Evolutionary conservation across 1,140 invertebrate species (phyloP).

Genomic region (Conopomorpha cramerella): DNA sequence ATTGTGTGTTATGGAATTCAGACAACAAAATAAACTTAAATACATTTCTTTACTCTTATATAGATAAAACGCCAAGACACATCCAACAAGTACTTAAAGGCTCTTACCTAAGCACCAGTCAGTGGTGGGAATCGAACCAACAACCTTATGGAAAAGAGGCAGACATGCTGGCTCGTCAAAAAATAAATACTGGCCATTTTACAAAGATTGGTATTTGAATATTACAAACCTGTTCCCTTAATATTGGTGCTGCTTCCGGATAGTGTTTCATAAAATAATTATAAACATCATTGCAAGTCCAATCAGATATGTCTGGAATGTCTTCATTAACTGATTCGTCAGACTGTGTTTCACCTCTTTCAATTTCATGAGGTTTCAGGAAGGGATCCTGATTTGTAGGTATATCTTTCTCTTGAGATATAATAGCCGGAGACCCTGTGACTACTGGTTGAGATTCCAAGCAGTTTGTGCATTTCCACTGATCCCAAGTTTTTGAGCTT

Average conservation of each 20-base stretch:
- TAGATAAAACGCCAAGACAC: too few relatives aligned
- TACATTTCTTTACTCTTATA: too few relatives aligned
- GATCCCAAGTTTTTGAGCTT: constrained; percentile 55
- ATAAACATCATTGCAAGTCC: constrained; percentile 81
- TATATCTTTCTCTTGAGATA: constrained; percentile 20
- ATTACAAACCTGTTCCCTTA: constrained; percentile 75
- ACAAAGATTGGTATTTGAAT: too few relatives aligned
- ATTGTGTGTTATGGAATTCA: too few relatives aligned
- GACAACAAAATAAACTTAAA: too few relatives aligned
- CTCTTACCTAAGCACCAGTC: too few relatives aligned
- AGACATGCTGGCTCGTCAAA: too few relatives aligned
- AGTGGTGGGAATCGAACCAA: too few relatives aligned
- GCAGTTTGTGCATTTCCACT: constrained; percentile 65
- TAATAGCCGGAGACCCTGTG: constrained; percentile 30
- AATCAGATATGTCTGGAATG: constrained; percentile 79
- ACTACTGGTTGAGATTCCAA: constrained; percentile 45
- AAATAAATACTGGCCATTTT: too few relatives aligned
- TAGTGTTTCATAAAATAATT: constrained; percentile 78
- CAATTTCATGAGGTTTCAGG: constrained; percentile 46
- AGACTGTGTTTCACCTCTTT: constrained; percentile 31
- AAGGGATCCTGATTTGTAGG: constrained; percentile 35
- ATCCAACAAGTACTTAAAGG: too few relatives aligned
- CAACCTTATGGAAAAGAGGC: too few relatives aligned
- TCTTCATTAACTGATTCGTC: constrained; percentile 63
- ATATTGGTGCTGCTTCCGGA: constrained; percentile 74